A percentile compares a stretch with the other conserved stretches of the same genome.
Evolutionary conservation across 2,797 vertebrate genomes (phyloP).

Genomic region (Artibeus jamaicensis): DNA sequence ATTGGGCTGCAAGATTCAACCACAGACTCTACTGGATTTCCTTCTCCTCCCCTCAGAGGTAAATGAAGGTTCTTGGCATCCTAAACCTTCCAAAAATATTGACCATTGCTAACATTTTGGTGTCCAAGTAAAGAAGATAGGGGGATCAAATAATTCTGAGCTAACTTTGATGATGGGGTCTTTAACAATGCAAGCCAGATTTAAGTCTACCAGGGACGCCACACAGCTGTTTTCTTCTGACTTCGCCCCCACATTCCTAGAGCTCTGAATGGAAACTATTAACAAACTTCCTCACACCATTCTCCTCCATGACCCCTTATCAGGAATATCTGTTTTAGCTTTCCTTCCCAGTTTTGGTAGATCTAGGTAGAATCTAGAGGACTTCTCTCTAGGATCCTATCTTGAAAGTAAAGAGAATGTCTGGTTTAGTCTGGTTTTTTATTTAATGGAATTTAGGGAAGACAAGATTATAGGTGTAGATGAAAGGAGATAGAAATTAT

Average conservation of each 20-base stretch:
- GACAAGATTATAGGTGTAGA: neutral
- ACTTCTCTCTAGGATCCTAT: neutral
- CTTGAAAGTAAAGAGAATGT: neutral
- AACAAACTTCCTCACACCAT: neutral
- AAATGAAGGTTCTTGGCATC: neutral
- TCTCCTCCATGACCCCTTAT: neutral
- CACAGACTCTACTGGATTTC: neutral
- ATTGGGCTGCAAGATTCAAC: neutral
- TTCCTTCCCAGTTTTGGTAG: neutral
- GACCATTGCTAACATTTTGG: neutral
- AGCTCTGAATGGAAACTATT: neutral
- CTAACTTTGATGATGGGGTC: neutral
- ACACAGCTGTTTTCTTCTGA: neutral
- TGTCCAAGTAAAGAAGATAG: neutral
- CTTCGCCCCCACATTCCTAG: neutral
- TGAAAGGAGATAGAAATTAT: neutral
- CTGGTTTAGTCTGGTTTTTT: neutral
- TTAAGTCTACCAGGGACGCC: neutral
- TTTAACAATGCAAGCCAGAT: neutral
- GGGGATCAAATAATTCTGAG: neutral
- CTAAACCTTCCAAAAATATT: neutral
- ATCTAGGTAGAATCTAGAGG: neutral
- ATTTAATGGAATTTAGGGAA: neutral
- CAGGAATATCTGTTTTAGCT: neutral
- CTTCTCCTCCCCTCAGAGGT: rapidly evolving